Conservation (phyloP, 2,888 invertebrate genomes). For the Philhelius pedissequus region DNA sequence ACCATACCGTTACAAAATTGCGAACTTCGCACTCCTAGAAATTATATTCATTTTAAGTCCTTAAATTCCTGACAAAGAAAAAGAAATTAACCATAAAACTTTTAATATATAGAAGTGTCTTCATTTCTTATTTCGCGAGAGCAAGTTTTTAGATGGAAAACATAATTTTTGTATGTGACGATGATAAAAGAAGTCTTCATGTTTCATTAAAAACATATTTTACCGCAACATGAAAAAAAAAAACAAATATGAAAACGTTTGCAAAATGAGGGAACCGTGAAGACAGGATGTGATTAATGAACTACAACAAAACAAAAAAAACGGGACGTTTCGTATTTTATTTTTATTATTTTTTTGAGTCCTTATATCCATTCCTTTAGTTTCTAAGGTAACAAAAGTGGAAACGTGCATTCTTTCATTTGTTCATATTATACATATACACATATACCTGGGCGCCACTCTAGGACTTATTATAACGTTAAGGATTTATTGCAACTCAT, state of each 20-base stretch:
- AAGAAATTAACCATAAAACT: too few species aligned
- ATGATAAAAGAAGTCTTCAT: conserved; percentile 8
- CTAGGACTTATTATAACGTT: conserved; percentile 4
- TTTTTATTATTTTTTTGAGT: not conserved
- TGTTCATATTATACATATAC: not conserved
- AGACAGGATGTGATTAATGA: conserved; percentile 58
- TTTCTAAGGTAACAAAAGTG: not conserved
- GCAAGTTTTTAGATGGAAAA: too few species aligned
- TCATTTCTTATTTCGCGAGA: too few species aligned
- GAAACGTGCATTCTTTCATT: not conserved
- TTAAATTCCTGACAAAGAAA: too few species aligned
- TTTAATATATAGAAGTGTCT: too few species aligned
- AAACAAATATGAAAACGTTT: conserved; percentile 6
- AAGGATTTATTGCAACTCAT: conserved; percentile 62
- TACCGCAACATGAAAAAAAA: not conserved
- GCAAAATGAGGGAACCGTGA: not conserved
- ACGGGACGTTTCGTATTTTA: not conserved
- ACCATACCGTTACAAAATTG: too few species aligned
- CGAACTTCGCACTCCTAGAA: too few species aligned
- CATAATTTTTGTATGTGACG: not conserved
- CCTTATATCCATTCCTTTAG: not conserved
- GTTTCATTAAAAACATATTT: conserved; percentile 8
- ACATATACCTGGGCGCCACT: too few species aligned
- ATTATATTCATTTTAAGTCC: too few species aligned
- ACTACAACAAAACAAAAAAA: conserved; percentile 26